Base-by-base conservation (phyloP, 2,113 vertebrate species). In the Grammomys surdaster region DNA sequence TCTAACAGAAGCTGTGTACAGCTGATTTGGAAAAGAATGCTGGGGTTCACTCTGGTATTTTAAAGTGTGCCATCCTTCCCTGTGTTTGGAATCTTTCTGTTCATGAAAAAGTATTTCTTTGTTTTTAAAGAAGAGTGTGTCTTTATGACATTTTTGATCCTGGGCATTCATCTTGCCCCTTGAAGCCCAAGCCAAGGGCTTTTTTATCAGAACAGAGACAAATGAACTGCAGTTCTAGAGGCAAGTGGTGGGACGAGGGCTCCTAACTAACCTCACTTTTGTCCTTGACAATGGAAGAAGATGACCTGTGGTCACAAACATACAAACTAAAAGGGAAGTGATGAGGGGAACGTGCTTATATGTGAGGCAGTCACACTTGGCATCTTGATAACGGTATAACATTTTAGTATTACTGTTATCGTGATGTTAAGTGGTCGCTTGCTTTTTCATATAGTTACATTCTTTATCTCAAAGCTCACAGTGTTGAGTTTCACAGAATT, bases 41-140 rank as follows among this genome's bases (percentile, higher is more conserved):
- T 82, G 60, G 95, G 94, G 95, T 97, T 95, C 97, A 95, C 93
- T 91, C 96, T 96, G 97, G 88, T 96, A 96, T 97, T 98, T 97
- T 96, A 97, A 97, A 97, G 97, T 97, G 97, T 95, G 97, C 95
- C 96, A 95, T 95, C 92, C 94, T 95, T 95, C 93, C 96, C 95
- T 96, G 97, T 97, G 97, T 97, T 97, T 97, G 90, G 97, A 95
- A 95, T 97, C 96, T 96, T 98, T 98, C 97, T 96, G 96, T 72
- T 97, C 95, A 96, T 96, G 97, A 91, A 97, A 97, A 97, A 97
- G 95, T 95, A 95, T 87, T 94, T 89, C 87, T 97, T 54, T 72
- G 48, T 88, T 72, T 96, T 95, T 90, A 85, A 96, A 95, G 92
- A 76, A 92, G 93, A 96, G 73, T 67, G 89, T 96, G 96, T 96